A percentile compares a stretch with the other conserved stretches of the same genome.
phyloP scores from a whole-genome alignment of 2,113 vertebrate genomes.

The cattle (Bos taurus) region ARS-UCD2.0 NC_037338.1:9926501-9927000 shows the following conservation, averaged over 20 bases:
- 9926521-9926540: not conserved
- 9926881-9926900: too few relatives aligned
- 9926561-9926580: not conserved
- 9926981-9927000: too few relatives aligned
- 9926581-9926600: not conserved
- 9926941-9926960: too few relatives aligned
- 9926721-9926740: not conserved
- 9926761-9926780: not conserved
- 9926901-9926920: too few relatives aligned
- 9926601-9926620: not conserved
- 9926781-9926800: not conserved
- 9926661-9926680: not conserved
- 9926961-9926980: too few relatives aligned
- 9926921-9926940: too few relatives aligned
- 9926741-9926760: not conserved
- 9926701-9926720: not conserved
- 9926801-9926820: not conserved
- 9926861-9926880: too few relatives aligned
- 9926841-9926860: not conserved
- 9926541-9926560: not conserved
- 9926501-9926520: not conserved
- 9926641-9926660: slow-evolving; percentile 6
- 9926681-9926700: not conserved
- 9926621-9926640: not conserved
- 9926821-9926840: not conserved